Base-by-base conservation (phyloP, 2,888 invertebrate species). In the Thecophora atra region DNA sequence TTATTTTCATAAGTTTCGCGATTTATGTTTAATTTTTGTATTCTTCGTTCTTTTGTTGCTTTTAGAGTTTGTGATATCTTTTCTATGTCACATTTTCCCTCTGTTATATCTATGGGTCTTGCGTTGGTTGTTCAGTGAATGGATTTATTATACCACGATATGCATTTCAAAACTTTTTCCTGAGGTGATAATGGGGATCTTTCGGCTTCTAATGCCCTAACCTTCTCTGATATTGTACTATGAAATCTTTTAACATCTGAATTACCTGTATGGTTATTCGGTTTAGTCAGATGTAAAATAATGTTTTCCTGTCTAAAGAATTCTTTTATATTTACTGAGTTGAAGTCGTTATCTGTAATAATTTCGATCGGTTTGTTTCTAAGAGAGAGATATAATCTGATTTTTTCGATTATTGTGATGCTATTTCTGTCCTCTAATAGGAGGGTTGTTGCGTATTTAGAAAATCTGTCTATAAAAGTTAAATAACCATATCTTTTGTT, bases 381-480 rank as follows among this genome's bases (percentile, higher is more conserved):
- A 24, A n/a, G 56, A 26, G 24, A 44, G 24, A 28, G 44, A 26
- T 47, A n/a, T n/a, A n/a, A n/a, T n/a, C n/a, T n/a, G n/a, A n/a
- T n/a, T n/a, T n/a, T n/a, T n/a, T n/a, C n/a, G 0, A 71, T 28
- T 64, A 64, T 30, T 5, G 70, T 64, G 17, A 15, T 42, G 42
- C 56, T 56, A 21, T 70, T 70, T 70, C 62, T 71, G 44, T 73
- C 71, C 15, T 54, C 51, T 21, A 73, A 66, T 15, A 52, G 19
- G 13, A 75, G 72, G 3, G 30, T 24, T 13, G 62, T 62, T 17
- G 64, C 69, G 37, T 70, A 71, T 58, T 75, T 75, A 15, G 64
- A 75, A 19, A 75, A 75, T 60, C 72, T 73, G 37, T 75, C 73
- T 44, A 75, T 66, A 15, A 75, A 75, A n/a, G 71, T 68, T 52